These are phyloP conservation scores for Glareola pratincola DNA, from an alignment of 2,113 vertebrate genomes.

Conservation along the genomic window DNA sequence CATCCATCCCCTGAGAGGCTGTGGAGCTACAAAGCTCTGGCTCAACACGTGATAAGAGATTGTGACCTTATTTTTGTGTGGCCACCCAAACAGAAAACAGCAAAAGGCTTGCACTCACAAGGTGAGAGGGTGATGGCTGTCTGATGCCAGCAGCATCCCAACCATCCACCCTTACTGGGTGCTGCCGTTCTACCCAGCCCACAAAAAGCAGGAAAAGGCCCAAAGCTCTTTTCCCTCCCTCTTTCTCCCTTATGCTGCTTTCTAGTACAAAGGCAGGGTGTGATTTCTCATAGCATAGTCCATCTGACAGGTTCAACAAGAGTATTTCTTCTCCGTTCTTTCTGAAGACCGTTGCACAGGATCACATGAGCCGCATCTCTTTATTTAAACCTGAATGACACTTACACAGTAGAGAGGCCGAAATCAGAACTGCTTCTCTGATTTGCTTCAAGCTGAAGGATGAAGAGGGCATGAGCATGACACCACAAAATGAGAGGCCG, in stretches of 20 bases:
- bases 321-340: neutral
- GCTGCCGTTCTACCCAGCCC: neutral
- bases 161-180: neutral
- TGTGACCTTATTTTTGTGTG: neutral
- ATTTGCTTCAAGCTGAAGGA: neutral
- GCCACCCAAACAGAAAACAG: neutral
- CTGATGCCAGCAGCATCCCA: neutral
- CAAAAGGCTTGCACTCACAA: neutral
- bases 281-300: neutral
- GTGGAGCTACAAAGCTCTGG: neutral
- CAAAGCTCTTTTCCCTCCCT: neutral
- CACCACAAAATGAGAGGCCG: neutral
- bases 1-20: neutral
- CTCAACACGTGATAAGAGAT: accelerated
- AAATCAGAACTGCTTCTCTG: neutral
- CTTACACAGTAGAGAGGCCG: accelerated
- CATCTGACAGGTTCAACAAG: neutral
- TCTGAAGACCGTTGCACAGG: neutral
- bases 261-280: neutral
- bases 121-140: neutral
- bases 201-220: neutral
- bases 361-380: neutral
- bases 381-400: neutral
- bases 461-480: neutral
- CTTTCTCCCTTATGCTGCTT: neutral